Evolutionary conservation across 2,888 invertebrate genomes (phyloP), one percentile per base, ranked within the genome.

Genomic region (Serripes groenlandicus): DNA sequence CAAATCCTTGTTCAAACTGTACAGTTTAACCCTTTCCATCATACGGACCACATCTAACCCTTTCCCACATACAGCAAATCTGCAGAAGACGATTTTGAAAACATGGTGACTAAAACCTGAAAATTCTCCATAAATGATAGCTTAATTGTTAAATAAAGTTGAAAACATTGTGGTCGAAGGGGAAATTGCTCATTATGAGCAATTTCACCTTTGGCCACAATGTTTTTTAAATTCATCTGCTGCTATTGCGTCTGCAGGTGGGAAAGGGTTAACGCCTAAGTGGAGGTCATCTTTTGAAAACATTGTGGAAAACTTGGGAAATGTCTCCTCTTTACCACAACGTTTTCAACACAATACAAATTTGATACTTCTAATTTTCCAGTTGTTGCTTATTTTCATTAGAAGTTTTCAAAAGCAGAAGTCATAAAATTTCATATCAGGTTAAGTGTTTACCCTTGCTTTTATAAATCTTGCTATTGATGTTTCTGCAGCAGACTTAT

Each of bases 1-100:
- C 37, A 69, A 74, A 37, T 70, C 74, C 60, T 11, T 68, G 68
- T 69, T 79, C 75, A 56, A 71, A 72, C 64, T 64, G 71, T 62
- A 37, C 49, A 56, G 42, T 56, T 77, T 77, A 77, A 77, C 77
- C 81, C 56, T 72, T 81, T 74, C 42, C 77, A 77, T 49, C 70
- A 9, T 69, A 70, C 56, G 21, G 32, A 49, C n/a, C 21, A 21
- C 49, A 7, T 26, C 26, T n/a, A 1, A 3, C 56, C 3, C n/a
- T 5, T 56, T 56, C 11, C 28, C 56, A 26, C 2, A 56, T 11
- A 56, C 56, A n/a, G n/a, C n/a, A n/a, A n/a, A n/a, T n/a, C n/a
- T n/a, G n/a, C 56, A n/a, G 11, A 56, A 15, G 42, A 56, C 56
- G 5, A 5, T n/a, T 56, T 5, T n/a, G 11, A 15, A 15, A 7